Evolutionary conservation across 2,113 vertebrate genomes (phyloP), one percentile per base, ranked within the genome.

Genomic region (Dipodomys spectabilis): DNA sequence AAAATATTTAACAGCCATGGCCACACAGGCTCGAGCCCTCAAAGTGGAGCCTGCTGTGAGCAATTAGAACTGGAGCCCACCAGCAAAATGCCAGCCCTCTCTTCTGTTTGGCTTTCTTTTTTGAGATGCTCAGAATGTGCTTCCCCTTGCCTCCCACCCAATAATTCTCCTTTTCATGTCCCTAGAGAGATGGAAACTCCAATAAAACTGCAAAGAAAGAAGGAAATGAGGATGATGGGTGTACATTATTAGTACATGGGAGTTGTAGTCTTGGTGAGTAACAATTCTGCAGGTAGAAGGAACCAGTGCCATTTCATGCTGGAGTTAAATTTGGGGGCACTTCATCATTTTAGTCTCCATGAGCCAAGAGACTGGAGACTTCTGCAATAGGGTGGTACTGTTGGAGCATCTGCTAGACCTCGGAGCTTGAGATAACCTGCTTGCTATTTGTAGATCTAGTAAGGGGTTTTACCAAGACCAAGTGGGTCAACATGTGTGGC

Each of bases 171-270:
- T 79, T 83, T 88, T 53, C 20, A 69, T 81, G 25, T 80, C n/a
- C 22, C 23, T 25, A 18, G 68, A 86, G 83, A 96, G 65, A 91
- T 93, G 74, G 32, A 94, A 95, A 89, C 22, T 32, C 53, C 62
- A 95, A 64, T 83, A 91, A 92, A 93, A 89, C 81, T 62, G 30
- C 25, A 92, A 65, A 81, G 72, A 91, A 90, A n/a, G 30, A 95
- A 91, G 22, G 71, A 75, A 95, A 82, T 65, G 65, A 86, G 67
- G 35, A 92, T 86, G 39, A 77, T 64, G 45, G 35, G 78, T 94
- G 44, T 65, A 32, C n/a, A 30, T 57, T 77, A 68, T 88, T 73
- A 73, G 82, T 80, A 62, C 25, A 81, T 7, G 20, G 53, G 84
- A 86, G 45, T 68, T 44, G 5, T 35, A 15, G 30, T 82, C 77